Conservation (phyloP, 2,113 vertebrate species). For the Psephotus haematonotus region DNA sequence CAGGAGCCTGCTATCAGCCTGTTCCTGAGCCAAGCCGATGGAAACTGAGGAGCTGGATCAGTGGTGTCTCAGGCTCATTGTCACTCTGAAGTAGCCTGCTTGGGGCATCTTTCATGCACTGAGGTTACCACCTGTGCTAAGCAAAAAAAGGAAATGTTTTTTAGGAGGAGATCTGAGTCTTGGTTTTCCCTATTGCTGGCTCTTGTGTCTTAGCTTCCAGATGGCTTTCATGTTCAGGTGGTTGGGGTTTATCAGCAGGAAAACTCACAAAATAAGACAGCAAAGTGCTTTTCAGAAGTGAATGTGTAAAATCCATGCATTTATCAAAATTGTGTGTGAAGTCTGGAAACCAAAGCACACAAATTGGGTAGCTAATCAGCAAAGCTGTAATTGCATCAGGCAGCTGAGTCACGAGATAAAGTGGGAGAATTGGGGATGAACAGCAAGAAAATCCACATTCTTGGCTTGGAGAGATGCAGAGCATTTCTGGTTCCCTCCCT, state of each 20-base stretch:
- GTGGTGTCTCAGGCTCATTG: fast-evolving
- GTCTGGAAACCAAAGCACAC: background rate
- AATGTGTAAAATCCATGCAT: background rate
- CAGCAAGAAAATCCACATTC: conserved; percentile 52
- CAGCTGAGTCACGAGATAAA: conserved; percentile 46
- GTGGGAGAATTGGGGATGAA: conserved; percentile 20
- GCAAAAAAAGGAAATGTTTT: background rate
- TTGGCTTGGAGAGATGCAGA: background rate
- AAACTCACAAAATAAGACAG: background rate
- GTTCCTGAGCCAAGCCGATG: background rate
- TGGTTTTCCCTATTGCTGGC: fast-evolving
- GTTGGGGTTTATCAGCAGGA: background rate
- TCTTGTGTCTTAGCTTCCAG: background rate
- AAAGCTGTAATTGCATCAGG: conserved; percentile 11
- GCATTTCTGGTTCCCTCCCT: background rate
- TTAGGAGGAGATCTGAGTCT: background rate
- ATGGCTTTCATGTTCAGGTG: background rate
- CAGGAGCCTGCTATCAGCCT: background rate
- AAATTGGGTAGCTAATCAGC: background rate
- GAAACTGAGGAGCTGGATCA: background rate
- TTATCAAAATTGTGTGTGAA: background rate
- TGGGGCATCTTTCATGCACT: background rate
- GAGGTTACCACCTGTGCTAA: background rate
- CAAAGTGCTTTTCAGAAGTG: background rate
- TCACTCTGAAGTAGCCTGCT: background rate